phyloP scores from a whole-genome alignment of 2,888 invertebrate genomes.

The Drosophila vallismaia region DNA sequence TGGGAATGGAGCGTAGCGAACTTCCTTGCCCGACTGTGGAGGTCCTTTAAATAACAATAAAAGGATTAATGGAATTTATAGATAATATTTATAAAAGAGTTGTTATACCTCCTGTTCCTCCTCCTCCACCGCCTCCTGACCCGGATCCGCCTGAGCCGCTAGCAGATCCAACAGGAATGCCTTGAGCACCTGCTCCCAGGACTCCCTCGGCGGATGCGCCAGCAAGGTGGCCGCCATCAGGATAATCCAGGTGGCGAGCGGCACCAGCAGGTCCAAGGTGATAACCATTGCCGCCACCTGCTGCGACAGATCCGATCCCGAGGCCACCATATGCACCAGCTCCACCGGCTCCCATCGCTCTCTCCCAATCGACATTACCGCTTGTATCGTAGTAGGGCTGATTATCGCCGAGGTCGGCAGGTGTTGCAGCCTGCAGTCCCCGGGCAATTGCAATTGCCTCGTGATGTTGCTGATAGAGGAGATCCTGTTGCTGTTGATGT shows the following conservation, averaged over 20 bases:
- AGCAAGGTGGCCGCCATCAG: constrained; percentile 81
- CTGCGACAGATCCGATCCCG: constrained; percentile 75
- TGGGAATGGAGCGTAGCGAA: constrained; percentile 86
- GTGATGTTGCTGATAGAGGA: constrained; percentile 64
- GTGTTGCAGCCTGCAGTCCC: constrained; percentile 70
- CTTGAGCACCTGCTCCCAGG: constrained; percentile 66
- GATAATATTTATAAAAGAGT: neutral
- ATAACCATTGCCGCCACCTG: constrained; percentile 79
- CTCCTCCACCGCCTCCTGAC: constrained; percentile 34
- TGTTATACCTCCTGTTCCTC: constrained; percentile 35
- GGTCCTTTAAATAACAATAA: neutral
- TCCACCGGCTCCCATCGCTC: constrained; percentile 83
- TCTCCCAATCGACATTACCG: constrained; percentile 83
- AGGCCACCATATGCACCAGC: constrained; percentile 82
- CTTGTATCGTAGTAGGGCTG: constrained; percentile 83
- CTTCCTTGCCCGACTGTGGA: constrained; percentile 84
- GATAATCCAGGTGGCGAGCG: constrained; percentile 82
- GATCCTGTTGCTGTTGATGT: constrained; percentile 26
- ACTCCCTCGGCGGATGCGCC: constrained; percentile 75
- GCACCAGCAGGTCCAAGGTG: constrained; percentile 76
- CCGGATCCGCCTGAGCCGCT: constrained; percentile 34
- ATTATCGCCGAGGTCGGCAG: constrained; percentile 82
- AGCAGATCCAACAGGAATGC: constrained; percentile 44
- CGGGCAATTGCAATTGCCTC: constrained; percentile 80
- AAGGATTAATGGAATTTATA: neutral